These are phyloP conservation scores for Ligdia adustata DNA, from an alignment of 2,888 invertebrate genomes.

Conservation along the genomic window DNA sequence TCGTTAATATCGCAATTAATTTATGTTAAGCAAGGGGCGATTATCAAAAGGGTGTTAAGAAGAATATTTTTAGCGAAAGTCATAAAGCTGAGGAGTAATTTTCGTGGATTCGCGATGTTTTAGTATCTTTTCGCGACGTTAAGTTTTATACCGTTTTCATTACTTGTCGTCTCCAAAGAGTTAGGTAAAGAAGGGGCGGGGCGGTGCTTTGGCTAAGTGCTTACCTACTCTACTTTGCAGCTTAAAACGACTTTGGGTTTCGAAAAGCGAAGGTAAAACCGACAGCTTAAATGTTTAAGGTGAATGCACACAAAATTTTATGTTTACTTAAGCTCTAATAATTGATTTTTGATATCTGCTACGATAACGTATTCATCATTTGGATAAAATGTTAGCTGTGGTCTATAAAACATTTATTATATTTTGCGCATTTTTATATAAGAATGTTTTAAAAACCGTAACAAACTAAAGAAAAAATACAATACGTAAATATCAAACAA, in stretches of 20 bases:
- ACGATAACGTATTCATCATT: too few species aligned
- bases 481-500: not conserved
- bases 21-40: conserved; percentile 75
- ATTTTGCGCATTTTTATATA: too few species aligned
- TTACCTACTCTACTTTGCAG: conserved; percentile 19
- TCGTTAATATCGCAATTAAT: conserved; percentile 79
- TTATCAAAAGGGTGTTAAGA: conserved; percentile 50
- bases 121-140: conserved; percentile 65
- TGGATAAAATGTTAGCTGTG: too few species aligned
- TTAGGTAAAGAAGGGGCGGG: conserved; percentile 31
- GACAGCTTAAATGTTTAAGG: conserved; percentile 5
- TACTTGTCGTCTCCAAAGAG: conserved; percentile 50
- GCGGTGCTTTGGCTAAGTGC: conserved; percentile 15
- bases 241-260: conserved; percentile 21
- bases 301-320: too few species aligned
- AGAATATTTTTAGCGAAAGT: conserved; percentile 42
- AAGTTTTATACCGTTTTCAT: conserved; percentile 58
- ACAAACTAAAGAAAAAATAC: not conserved
- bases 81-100: conserved; percentile 54
- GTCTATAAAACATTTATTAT: too few species aligned
- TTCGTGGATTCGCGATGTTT: conserved; percentile 56
- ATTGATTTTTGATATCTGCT: too few species aligned
- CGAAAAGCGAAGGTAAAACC: conserved; percentile 14
- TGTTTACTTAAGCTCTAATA: too few species aligned
- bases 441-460: too few species aligned